Evolutionary conservation across 2,797 vertebrate genomes (phyloP).

Genomic region (Gobio occitaniae): DNA sequence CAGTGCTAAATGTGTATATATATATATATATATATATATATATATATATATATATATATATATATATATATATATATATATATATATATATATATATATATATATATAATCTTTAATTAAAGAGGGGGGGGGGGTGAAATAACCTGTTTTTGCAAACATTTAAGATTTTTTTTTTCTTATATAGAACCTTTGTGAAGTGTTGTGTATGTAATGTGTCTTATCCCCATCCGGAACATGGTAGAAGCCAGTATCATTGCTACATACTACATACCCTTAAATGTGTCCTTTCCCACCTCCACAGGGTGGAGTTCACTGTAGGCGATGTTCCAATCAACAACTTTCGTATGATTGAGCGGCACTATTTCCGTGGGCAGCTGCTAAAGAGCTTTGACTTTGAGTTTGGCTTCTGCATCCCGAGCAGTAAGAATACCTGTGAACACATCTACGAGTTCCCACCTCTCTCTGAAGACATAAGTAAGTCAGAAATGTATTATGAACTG

Average conservation of each 20-base stretch:
- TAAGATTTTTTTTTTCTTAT: no score
- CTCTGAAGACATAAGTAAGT: conserved; percentile 95
- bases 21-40: no score
- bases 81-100: no score
- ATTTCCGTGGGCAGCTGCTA: conserved; percentile 92
- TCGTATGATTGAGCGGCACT: conserved; percentile 98
- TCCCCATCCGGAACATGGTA: neutral
- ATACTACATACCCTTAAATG: neutral
- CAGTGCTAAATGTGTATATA: neutral
- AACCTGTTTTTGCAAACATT: no score
- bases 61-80: no score
- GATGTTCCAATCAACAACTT: conserved; percentile 97
- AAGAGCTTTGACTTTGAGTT: conserved; percentile 99
- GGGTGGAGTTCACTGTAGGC: conserved; percentile 98
- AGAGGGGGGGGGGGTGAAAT: no score
- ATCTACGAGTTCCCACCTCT: conserved; percentile 97
- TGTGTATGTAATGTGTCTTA: neutral
- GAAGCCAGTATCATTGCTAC: neutral
- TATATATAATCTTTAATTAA: no score
- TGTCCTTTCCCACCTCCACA: conserved; percentile 63
- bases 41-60: no score
- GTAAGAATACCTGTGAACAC: conserved; percentile 98
- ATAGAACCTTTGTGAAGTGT: no score
- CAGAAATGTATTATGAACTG: neutral
- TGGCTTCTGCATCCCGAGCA: conserved; percentile 98